Base-by-base conservation (phyloP, 1,140 invertebrate genomes). In the Diorhabda carinulata region DNA sequence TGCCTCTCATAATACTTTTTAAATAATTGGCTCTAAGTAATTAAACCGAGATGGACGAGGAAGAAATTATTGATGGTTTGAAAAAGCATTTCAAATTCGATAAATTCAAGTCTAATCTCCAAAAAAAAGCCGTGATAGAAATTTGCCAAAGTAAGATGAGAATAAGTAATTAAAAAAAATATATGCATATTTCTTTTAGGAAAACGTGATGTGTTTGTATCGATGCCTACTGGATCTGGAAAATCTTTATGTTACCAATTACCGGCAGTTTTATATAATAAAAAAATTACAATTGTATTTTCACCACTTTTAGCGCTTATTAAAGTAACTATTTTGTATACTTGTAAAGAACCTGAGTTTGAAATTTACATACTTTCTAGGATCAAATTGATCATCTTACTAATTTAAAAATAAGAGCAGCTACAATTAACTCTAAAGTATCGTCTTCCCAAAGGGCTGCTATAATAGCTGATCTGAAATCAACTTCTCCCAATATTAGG, bases 171-270 rank as follows among this genome's bases (percentile, higher is more conserved):
- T 47, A 45, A 62, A 52, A 43, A 9, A 43, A 68, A 3, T 59
- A 43, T 3, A 42, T 8, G 5, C 6, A 58, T 69, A 5, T 62
- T 61, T 41, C 44, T 67, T 81, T 86, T 73, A 88, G 91, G 88
- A 76, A 87, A 89, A 74, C 84, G 87, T 76, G 90, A 92, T 87
- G 87, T 91, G 5, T 92, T 90, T 81, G 90, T 95, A 41, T 91
- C 94, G 75, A 96, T 96, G 94, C 92, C 94, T 3, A 96, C 93
- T 71, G 96, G 96, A 9, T 94, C 92, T 73, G 97, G 96, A n/a
- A 98, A 98, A 83, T 96, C 93, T 68, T 83, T 98, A 56, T 98
- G 95, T 81, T 98, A 96, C 83, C 97, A 98, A 82, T 86, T 94
- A 77, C 95, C 95, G 58, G 92, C 94, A 0, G 85, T 96, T 74